Percentiles rank a stretch among this genome's conserved stretches.
Evolutionary conservation across 2,113 vertebrate species (phyloP).

Genomic region (Upupa epops): DNA sequence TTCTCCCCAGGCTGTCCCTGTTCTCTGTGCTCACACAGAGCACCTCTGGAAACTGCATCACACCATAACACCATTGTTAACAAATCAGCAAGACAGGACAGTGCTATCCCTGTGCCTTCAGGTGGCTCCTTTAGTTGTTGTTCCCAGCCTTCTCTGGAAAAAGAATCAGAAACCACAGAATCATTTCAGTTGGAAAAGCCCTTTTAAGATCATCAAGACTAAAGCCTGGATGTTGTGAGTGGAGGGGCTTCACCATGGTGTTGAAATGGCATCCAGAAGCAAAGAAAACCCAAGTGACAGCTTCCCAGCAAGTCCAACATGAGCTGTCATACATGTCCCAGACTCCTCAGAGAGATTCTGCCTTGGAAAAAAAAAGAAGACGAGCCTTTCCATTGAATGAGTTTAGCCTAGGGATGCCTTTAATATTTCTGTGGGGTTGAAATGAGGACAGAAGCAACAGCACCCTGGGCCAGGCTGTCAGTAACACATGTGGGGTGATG

Average conservation of each 20-base stretch:
- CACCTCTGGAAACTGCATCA: neutral
- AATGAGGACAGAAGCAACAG: neutral
- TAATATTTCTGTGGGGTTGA: rapidly evolving
- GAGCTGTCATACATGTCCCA: rapidly evolving
- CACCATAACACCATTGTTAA: neutral
- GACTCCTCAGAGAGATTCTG: neutral
- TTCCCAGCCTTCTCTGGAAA: neutral
- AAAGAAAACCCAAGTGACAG: neutral
- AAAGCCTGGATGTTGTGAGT: neutral
- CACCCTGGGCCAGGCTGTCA: neutral
- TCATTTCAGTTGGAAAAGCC: too few relatives aligned
- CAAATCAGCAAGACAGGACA: neutral
- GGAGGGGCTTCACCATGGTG: neutral
- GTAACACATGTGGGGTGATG: neutral
- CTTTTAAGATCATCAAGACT: neutral
- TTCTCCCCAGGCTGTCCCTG: neutral
- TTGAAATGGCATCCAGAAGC: neutral
- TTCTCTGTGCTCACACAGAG: neutral
- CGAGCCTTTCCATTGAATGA: neutral
- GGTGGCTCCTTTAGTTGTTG: neutral
- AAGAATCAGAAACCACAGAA: too few relatives aligned
- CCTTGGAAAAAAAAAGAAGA: neutral
- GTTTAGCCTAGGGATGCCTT: neutral
- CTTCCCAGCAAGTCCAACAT: neutral
- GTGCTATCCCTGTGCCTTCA: neutral